Evolutionary conservation across 2,888 invertebrate genomes (phyloP).

Genomic region (Leucophora obtusa): DNA sequence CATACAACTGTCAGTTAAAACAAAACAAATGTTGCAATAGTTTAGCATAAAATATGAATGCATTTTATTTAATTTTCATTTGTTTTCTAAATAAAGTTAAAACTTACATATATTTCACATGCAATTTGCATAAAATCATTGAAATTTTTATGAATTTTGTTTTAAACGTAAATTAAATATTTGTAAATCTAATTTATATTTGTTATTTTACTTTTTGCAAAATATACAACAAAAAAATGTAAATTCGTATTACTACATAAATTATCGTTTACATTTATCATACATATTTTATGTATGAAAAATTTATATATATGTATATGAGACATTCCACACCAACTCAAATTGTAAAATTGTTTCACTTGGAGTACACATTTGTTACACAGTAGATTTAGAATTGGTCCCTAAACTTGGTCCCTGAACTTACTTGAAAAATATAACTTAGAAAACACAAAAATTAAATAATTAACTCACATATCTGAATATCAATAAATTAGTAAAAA

Average conservation of each 20-base stretch:
- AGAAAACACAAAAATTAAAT: too few species aligned
- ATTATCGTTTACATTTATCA: constrained; percentile 14
- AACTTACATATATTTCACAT: background rate
- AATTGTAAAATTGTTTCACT: too few species aligned
- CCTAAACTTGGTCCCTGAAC: too few species aligned
- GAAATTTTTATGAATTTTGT: background rate
- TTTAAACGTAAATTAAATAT: constrained; percentile 39
- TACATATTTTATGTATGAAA: background rate
- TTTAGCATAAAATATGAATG: constrained; percentile 21
- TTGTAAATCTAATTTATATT: constrained; percentile 39
- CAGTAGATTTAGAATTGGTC: too few species aligned
- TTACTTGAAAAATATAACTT: too few species aligned
- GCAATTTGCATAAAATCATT: constrained; percentile 3
- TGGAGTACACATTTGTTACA: too few species aligned
- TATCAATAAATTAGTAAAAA: too few species aligned
- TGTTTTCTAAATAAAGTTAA: constrained; percentile 3
- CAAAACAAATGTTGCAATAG: background rate
- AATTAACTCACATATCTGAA: too few species aligned
- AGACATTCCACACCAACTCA: too few species aligned
- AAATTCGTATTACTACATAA: constrained; percentile 35
- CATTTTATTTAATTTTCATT: constrained; percentile 17
- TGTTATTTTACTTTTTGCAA: constrained; percentile 11
- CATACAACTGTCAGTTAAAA: constrained; percentile 2
- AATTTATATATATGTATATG: background rate
- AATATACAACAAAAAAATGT: background rate